Evolutionary conservation across 2,113 vertebrate species (phyloP).

Genomic region (Sapayoa aenigma): DNA sequence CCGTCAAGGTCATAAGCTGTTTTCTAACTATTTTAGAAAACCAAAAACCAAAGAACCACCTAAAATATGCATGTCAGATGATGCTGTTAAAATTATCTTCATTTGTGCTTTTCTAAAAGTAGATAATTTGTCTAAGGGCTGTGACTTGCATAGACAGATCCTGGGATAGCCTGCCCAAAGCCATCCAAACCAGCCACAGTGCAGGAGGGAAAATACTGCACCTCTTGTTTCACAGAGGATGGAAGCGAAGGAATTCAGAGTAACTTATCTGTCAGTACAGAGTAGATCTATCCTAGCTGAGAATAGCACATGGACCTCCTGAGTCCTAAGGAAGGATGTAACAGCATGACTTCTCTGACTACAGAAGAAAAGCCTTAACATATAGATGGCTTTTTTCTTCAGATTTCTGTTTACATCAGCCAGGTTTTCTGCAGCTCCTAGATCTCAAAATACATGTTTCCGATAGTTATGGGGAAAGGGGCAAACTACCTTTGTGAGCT

Average conservation of each 20-base stretch:
- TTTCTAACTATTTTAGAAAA: neutral
- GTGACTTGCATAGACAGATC: neutral
- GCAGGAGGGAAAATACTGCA: neutral
- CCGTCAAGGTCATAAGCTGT: neutral
- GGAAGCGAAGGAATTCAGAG: neutral
- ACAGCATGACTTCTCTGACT: neutral
- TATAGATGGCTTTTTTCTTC: neutral
- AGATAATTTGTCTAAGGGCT: neutral
- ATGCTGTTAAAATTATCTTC: neutral
- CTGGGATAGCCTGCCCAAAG: neutral
- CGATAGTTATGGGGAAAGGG: neutral
- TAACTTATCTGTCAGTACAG: neutral
- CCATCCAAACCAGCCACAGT: neutral
- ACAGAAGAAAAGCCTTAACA: neutral
- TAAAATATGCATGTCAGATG: neutral
- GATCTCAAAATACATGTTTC: neutral
- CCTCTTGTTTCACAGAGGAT: neutral
- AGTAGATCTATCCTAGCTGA: neutral
- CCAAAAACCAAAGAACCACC: neutral
- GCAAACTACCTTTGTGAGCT: conserved; percentile 67
- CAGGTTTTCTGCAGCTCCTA: neutral
- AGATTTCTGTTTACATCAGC: neutral
- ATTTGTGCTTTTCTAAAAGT: neutral
- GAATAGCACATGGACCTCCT: neutral
- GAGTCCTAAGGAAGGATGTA: neutral